Percentiles rank a stretch among this genome's conserved stretches.
phyloP scores from a whole-genome alignment of 2,797 vertebrate species.

The Gymnothorax javanicus region DNA sequence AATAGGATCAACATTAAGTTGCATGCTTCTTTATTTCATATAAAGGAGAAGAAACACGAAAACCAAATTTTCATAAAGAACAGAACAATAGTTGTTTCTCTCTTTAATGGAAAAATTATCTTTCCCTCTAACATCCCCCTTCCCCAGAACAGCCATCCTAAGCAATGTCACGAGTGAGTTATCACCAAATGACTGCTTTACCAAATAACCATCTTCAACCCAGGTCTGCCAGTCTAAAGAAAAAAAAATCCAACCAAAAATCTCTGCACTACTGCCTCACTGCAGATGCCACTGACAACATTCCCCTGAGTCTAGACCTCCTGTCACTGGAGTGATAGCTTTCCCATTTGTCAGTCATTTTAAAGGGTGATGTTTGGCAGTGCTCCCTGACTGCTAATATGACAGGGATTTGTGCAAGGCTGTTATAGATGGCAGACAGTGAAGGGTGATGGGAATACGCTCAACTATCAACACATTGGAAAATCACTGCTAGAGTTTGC shows the following conservation, averaged over 20 bases:
- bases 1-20: neutral
- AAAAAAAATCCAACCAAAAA: neutral
- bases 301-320: neutral
- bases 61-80: neutral
- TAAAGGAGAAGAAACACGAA: neutral
- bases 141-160: constrained; percentile 8
- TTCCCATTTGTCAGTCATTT: constrained; percentile 10
- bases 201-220: neutral
- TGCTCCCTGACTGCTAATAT: constrained; percentile 7
- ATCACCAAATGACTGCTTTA: constrained; percentile 22
- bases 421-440: neutral
- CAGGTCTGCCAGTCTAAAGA: neutral
- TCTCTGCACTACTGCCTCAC: neutral
- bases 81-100: constrained; percentile 29
- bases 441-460: neutral
- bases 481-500: neutral
- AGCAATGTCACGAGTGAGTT: constrained; percentile 17
- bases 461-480: neutral
- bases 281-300: neutral
- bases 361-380: neutral
- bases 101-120: constrained; percentile 13
- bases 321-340: neutral
- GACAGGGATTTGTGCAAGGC: neutral
- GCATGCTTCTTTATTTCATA: neutral
- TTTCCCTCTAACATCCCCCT: constrained; percentile 22